Conservation (phyloP, 2,797 vertebrate species). For the Florisuga fusca region DNA sequence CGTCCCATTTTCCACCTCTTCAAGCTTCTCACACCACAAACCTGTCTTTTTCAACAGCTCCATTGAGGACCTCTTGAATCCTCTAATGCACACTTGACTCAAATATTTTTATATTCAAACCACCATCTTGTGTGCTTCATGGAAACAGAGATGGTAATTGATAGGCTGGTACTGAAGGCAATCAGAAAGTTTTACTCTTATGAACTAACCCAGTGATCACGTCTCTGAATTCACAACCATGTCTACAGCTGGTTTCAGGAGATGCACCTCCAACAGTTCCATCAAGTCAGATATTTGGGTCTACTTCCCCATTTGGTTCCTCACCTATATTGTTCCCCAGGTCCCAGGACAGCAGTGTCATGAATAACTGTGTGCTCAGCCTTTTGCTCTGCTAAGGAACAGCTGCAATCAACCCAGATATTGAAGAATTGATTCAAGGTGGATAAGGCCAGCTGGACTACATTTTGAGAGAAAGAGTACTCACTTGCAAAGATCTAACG, state of each 20-base stretch:
- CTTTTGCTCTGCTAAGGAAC: background rate
- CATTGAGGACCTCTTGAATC: background rate
- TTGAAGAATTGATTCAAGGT: background rate
- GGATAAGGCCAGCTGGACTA: background rate
- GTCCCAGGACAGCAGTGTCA: background rate
- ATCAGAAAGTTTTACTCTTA: background rate
- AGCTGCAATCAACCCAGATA: background rate
- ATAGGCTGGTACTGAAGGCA: background rate
- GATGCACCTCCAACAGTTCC: background rate
- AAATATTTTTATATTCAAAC: background rate
- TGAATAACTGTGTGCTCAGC: background rate
- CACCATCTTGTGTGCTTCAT: background rate
- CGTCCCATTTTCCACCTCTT: background rate
- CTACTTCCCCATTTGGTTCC: background rate
- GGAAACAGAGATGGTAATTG: background rate
- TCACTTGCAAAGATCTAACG: background rate
- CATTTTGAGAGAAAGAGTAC: background rate
- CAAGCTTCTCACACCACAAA: background rate
- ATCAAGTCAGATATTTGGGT: background rate
- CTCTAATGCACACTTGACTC: background rate
- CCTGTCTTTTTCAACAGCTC: background rate
- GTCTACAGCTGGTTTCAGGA: background rate
- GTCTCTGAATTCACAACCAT: background rate
- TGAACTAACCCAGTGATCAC: background rate
- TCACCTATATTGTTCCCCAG: fast-evolving